These are phyloP conservation scores for Gymnorhina tibicen DNA, from an alignment of 2,113 vertebrate genomes.

Conservation along the genomic window DNA sequence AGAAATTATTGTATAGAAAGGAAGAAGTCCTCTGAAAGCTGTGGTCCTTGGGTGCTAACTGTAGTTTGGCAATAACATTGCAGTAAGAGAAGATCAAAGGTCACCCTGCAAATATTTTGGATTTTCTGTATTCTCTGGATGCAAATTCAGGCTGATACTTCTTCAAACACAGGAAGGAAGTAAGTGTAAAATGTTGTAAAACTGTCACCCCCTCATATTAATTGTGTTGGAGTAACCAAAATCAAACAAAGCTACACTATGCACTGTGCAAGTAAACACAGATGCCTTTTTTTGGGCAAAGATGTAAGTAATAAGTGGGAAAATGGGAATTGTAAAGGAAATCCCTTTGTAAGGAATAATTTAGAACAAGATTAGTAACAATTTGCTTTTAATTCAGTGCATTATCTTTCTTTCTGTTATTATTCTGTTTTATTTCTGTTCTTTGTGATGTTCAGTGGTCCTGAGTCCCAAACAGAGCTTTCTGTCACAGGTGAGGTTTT, in stretches of 20 bases:
- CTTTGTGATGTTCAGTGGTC: accelerated
- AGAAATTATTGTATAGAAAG: background rate
- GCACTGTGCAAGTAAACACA: background rate
- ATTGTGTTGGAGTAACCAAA: background rate
- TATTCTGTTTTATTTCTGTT: background rate
- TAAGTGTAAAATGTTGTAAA: background rate
- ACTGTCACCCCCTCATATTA: background rate
- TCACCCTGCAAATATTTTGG: background rate
- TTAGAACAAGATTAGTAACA: background rate
- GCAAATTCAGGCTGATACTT: background rate
- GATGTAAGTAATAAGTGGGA: background rate
- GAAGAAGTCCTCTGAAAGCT: background rate
- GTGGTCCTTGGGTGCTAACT: background rate
- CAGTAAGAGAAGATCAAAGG: background rate
- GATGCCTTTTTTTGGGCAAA: background rate
- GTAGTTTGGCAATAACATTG: background rate
- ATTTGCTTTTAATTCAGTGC: background rate
- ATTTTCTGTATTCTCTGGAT: background rate
- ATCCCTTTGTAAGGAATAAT: background rate
- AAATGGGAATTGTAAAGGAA: background rate
- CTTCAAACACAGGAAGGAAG: background rate
- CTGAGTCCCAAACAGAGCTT: background rate
- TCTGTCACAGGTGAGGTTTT: background rate
- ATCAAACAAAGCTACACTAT: background rate
- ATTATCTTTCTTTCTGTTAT: background rate